Evolutionary conservation across 2,797 vertebrate species (phyloP), one percentile per base, ranked within the genome.

Genomic region (Chelonia mydas): DNA sequence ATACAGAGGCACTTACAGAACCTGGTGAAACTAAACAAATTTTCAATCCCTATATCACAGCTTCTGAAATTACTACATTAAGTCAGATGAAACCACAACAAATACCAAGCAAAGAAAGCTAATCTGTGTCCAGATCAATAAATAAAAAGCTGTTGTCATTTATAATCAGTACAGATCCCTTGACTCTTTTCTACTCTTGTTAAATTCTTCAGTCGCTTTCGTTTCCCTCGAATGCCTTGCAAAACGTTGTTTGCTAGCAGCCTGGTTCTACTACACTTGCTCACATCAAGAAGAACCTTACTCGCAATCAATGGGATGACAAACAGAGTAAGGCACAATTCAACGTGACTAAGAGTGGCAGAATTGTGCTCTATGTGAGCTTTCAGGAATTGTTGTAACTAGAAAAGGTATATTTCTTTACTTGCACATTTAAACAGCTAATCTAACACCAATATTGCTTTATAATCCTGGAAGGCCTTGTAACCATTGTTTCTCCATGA

Each of bases 21-120:
- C 23, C 13, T 74, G 47, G 65, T 89, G 86, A 93, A 95, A 93
- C 51, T 27, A 95, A n/a, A 84, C 49, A 95, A 86, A 19, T 81
- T 95, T 90, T 89, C 90, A 81, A 7, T 88, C 87, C 90, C 88
- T 87, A 72, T 28, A 93, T 83, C 28, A 25, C 15, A 68, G 85
- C 57, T 59, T 53, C 84, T 85, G 85, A 54, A 87, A 82, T 88
- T 92, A 81, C 61, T 41, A 80, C 77, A 90, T 79, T 61, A 88
- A 49, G 55, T 68, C 80, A 89, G 90, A 74, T 68, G 54, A 89
- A 95, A 93, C 19, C 82, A 81, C 51, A 96, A 94, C 87, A 95
- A 94, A 95, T 45, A 90, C 88, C 83, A 57, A 97, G 81, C 88
- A 96, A 96, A 89, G 85, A 90, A 96, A 76, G 31, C 79, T 96